Evolutionary conservation across 1,140 invertebrate genomes (phyloP).

Genomic region (Drosophila rufa): DNA sequence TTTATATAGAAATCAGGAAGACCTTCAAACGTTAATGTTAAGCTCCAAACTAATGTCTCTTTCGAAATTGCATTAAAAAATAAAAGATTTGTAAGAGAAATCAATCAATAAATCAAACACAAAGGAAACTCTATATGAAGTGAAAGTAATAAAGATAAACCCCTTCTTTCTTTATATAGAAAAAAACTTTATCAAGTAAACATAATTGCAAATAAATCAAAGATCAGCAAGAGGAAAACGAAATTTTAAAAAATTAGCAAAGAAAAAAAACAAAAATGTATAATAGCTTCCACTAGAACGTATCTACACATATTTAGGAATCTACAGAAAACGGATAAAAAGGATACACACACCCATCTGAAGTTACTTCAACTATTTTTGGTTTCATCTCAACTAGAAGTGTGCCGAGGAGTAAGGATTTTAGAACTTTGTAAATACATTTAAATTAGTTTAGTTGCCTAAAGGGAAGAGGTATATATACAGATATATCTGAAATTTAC

Average conservation of each 20-base stretch:
- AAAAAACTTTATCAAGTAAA: not conserved
- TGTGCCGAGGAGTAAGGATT: slow-evolving; percentile 7
- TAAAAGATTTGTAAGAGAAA: slow-evolving; percentile 39
- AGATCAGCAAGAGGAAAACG: slow-evolving; percentile 6
- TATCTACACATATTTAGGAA: slow-evolving; percentile 39
- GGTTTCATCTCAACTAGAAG: slow-evolving; percentile 53
- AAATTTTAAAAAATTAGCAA: slow-evolving; percentile 31
- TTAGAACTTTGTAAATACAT: slow-evolving; percentile 60
- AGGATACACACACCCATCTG: slow-evolving; percentile 42
- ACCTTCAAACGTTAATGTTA: slow-evolving; percentile 54
- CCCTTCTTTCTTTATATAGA: slow-evolving; percentile 2
- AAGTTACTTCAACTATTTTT: slow-evolving; percentile 72
- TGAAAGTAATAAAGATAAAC: slow-evolving; percentile 22
- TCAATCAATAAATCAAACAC: slow-evolving; percentile 38
- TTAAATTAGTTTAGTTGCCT: slow-evolving; percentile 38
- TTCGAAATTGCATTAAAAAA: slow-evolving; percentile 38
- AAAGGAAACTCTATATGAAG: slow-evolving; percentile 32
- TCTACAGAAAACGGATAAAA: not conserved
- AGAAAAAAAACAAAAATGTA: slow-evolving; percentile 32
- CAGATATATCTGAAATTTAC: slow-evolving; percentile 31
- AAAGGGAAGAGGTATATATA: slow-evolving; percentile 13
- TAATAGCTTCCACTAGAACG: slow-evolving; percentile 68
- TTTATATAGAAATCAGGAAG: slow-evolving; percentile 63
- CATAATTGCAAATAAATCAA: slow-evolving; percentile 8
- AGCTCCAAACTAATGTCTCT: slow-evolving; percentile 38